Percentiles rank a stretch among this genome's conserved stretches.
Evolutionary conservation across 2,797 vertebrate genomes (phyloP).

Genomic region (Anguilla obscura): DNA sequence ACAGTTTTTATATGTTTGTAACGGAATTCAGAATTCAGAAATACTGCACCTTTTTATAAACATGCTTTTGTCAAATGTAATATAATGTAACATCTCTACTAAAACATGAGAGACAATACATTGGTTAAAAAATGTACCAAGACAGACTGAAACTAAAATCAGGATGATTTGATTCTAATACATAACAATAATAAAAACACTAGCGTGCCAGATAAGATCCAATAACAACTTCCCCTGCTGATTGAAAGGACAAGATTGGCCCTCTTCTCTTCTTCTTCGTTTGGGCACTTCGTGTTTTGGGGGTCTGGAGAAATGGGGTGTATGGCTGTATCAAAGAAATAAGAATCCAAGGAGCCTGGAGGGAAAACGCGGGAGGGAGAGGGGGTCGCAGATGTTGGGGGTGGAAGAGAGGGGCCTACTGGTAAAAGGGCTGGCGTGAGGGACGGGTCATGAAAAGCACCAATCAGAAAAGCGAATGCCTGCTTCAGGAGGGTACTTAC

Average conservation of each 20-base stretch:
- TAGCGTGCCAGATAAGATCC: not conserved
- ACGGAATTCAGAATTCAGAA: not conserved
- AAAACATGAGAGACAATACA: not conserved
- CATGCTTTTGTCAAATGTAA: not conserved
- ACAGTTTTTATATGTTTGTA: too few species aligned
- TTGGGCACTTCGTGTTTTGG: not conserved
- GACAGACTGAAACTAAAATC: not conserved
- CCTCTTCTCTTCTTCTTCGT: not conserved
- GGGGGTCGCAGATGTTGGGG: not conserved
- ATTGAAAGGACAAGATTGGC: not conserved
- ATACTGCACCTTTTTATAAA: not conserved
- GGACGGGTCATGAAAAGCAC: not conserved
- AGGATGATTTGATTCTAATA: not conserved
- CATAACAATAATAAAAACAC: not conserved
- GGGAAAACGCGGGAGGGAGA: not conserved
- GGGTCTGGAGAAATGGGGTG: not conserved
- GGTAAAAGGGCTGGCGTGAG: not conserved
- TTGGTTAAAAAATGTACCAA: not conserved
- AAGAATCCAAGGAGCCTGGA: not conserved
- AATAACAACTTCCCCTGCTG: not conserved
- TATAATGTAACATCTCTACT: not conserved
- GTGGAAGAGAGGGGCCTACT: not conserved
- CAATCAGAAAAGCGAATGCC: slow-evolving; percentile 11
- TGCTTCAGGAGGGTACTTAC: slow-evolving; percentile 80
- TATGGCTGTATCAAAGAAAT: not conserved